Evolutionary conservation across 2,888 invertebrate species (phyloP), one percentile per base, ranked within the genome.

Genomic region (Drosophila percnosoma): DNA sequence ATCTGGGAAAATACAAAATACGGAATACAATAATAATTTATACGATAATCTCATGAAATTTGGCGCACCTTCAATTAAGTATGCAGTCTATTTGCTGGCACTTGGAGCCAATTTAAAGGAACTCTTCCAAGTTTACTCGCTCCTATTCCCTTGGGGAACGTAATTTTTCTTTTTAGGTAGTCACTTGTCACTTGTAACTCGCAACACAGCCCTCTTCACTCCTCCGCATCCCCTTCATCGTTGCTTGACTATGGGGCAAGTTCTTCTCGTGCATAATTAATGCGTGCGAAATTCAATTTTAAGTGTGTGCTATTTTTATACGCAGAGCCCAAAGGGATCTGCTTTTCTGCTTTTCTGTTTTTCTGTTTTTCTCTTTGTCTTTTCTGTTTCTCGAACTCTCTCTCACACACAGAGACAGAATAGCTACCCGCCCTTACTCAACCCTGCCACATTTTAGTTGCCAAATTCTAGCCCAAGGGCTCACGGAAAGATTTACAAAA

Each of bases 271-370:
- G 73, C 81, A 79, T 80, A 79, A 79, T 80, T 80, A 79, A 81
- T 81, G 78, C 70, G 65, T 62, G 59, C 64, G 48, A 68, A 80
- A 78, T 80, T 78, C 65, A 78, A 78, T 76, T 78, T 73, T 53
- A 27, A 67, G 54, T 72, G 49, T 74, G 51, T 54, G 21, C 54
- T 34, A 34, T 38, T 40, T 29, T 40, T 31, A 7, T 31, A 3
- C 15, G 15, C 18, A 34, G 11, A 21, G 1, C 15, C 29, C n/a
- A 8, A 57, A 31, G 29, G 40, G 8, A 57, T 10, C 8, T 36
- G 31, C 52, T 27, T 33, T 48, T 5, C 27, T 40, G 29, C 2
- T 27, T 27, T 27, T 10, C 8, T 24, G 31, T 55, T 27, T 33
- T 48, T 5, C 27, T 40, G 29, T 40, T 40, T 24, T 10, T 15